Percentiles rank a stretch among this genome's conserved stretches.
These are phyloP conservation scores for Lamellibrachia columna DNA, from an alignment of 2,888 invertebrate species.

Conservation along the genomic window DNA sequence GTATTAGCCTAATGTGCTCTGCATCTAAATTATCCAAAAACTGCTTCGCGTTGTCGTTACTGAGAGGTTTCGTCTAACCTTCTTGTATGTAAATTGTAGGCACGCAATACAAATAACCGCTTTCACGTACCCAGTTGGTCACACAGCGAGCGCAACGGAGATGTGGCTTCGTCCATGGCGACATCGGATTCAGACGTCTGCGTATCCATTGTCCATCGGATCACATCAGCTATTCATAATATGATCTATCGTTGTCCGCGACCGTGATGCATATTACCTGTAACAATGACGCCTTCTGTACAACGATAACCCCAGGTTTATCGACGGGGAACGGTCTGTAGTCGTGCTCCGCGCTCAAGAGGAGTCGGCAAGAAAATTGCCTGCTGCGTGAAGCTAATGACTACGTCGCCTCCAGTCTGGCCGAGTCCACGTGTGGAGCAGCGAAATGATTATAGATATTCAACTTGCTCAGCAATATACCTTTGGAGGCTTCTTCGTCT, in stretches of 20 bases:
- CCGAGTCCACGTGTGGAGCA: neutral
- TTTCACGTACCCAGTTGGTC: neutral
- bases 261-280: neutral
- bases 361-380: neutral
- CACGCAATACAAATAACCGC: neutral
- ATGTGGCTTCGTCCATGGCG: neutral
- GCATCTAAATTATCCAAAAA: neutral
- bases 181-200: neutral
- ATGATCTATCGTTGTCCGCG: neutral
- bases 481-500: neutral
- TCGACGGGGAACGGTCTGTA: neutral
- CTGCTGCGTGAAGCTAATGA: neutral
- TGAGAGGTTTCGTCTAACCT: neutral
- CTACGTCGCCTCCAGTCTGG: neutral
- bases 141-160: neutral
- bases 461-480: neutral
- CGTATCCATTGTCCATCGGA: neutral
- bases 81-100: no score
- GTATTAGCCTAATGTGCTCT: no score
- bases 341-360: neutral
- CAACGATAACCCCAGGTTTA: neutral
- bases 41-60: neutral
- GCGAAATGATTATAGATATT: neutral
- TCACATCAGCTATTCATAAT: neutral
- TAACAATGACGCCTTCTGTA: neutral